Base-by-base conservation (phyloP, 1,140 invertebrate genomes). In the Eumaeus atala region DNA sequence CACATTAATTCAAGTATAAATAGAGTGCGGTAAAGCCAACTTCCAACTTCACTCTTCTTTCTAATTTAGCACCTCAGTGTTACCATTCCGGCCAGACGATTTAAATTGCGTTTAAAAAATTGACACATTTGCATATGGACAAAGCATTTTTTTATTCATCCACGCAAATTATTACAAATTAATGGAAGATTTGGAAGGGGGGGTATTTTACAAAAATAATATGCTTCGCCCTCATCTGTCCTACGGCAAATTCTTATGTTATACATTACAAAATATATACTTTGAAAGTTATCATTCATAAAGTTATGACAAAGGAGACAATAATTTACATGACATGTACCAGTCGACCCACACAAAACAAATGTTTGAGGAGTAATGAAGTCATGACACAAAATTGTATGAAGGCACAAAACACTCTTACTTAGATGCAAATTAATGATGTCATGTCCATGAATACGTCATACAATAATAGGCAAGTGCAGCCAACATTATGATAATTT, bases 401-500 rank as follows among this genome's bases (percentile, higher is more conserved):
- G 36, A 53, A 53, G 51, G 51, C 51, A 53, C 51, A 53, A 53
- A 53, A 50, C 48, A 50, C 14, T 9, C 37, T 14, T 28, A 42
- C 51, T 40, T 52, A 52, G 51, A 52, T 52, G 51, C 21, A 42
- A 42, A 42, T 33, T 14, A 40, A 53, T 40, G 33, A 50, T 42
- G 21, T 40, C n/a, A 18, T 42, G 40, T 33, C 40, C 38, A 16
- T 52, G 44, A 21, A 44, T 53, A 33, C 40, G 51, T 53, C 40
- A 53, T 53, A 44, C 44, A 35, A 53, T 44, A 44, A 28, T 6
- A 28, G 21, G 2, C 21, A 2, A 28, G 2, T 28, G 6, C 6
- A 28, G 6, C 6, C 21, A 28, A 28, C 21, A 6, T 3, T 28
- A 28, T 6, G 6, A 28, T 28, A 28, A 28, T 28, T 28, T 28